Evolutionary conservation across 2,113 vertebrate species (phyloP).

Genomic region (Piprites chloris): DNA sequence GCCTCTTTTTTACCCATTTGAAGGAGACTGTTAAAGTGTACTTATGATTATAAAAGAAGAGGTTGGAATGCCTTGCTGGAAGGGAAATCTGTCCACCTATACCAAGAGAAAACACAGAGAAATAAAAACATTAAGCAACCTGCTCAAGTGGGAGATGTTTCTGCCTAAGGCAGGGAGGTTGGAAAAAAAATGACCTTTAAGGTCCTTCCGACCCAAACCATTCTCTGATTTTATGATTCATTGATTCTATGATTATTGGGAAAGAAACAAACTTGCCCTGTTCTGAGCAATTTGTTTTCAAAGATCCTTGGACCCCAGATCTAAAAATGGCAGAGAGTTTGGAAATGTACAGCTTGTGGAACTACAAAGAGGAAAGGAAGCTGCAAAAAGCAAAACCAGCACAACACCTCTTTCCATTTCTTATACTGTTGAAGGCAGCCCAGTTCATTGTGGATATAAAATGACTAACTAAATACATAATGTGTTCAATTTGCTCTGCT

Average conservation of each 20-base stretch:
- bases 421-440: not conserved
- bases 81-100: not conserved
- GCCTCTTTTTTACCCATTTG: not conserved
- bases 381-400: not conserved
- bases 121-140: not conserved
- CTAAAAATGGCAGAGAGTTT: not conserved
- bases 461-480: not conserved
- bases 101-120: not conserved
- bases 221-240: not conserved
- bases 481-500: not conserved
- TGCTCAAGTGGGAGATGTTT: not conserved
- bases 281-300: not conserved
- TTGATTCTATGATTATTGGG: not conserved
- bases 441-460: not conserved
- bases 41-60: not conserved
- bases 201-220: not conserved
- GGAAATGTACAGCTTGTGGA: not conserved
- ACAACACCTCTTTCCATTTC: not conserved
- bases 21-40: not conserved
- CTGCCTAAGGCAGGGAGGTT: not conserved
- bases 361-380: not conserved
- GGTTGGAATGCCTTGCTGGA: not conserved
- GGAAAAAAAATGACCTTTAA: not conserved
- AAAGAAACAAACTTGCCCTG: not conserved
- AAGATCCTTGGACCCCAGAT: not conserved